Evolutionary conservation across 1,140 invertebrate genomes (phyloP).

Genomic region (Stegodyphus mimosarum): DNA sequence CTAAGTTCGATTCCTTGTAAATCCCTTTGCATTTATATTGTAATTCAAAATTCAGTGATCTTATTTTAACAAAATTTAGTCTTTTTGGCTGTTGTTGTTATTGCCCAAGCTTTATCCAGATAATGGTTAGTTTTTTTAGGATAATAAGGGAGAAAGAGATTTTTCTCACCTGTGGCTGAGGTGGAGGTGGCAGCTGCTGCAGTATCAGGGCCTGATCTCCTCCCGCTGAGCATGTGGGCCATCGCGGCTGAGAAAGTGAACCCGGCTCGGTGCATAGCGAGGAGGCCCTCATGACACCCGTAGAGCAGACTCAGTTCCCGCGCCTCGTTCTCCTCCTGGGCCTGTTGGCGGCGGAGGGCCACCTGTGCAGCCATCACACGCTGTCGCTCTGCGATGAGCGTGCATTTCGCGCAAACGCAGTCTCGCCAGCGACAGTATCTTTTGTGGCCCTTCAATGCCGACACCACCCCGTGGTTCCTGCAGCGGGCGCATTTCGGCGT

Average conservation of each 20-base stretch:
- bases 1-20: no score
- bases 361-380: conserved; percentile 98
- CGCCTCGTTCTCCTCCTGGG: conserved; percentile 96
- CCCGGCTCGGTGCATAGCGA: conserved; percentile 65
- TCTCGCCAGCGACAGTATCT: conserved; percentile 96
- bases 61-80: no score
- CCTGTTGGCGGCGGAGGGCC: conserved; percentile 78
- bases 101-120: no score
- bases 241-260: conserved; percentile 65
- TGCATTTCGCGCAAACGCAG: conserved; percentile 97
- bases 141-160: no score
- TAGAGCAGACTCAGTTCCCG: conserved; percentile 90
- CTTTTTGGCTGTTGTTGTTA: no score
- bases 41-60: no score
- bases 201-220: neutral
- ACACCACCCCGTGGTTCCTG: conserved; percentile 97
- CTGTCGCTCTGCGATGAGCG: conserved; percentile 96
- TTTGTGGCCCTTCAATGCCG: conserved; percentile 95
- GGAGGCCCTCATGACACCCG: conserved; percentile 70
- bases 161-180: neutral
- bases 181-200: neutral
- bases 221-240: conserved; percentile 61
- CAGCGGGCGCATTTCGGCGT: conserved; percentile 99
- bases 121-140: no score
- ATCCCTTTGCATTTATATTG: no score